phyloP scores from a whole-genome alignment of 2,797 vertebrate species.

The Siniperca scherzeri region DNA sequence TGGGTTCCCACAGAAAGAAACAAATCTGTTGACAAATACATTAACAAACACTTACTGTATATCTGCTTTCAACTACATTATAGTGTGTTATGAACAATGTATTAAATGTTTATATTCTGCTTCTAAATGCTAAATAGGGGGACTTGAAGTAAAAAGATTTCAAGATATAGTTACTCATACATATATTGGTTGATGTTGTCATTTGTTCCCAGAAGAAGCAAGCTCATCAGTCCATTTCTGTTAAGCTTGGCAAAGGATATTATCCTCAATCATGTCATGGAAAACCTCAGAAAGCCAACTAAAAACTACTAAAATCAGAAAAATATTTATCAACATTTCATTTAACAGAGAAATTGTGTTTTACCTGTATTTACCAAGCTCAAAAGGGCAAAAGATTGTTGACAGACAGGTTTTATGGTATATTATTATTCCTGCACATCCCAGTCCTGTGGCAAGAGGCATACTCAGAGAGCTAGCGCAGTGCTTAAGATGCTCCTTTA shows the following conservation, averaged over 20 bases:
- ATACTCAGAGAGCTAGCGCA: constrained; percentile 80
- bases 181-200: neutral
- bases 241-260: constrained; percentile 72
- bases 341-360: neutral
- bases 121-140: neutral
- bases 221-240: constrained; percentile 81
- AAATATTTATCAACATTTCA: neutral
- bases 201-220: constrained; percentile 31
- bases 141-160: neutral
- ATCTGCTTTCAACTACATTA: neutral
- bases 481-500: constrained; percentile 81
- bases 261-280: constrained; percentile 67
- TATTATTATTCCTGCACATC: constrained; percentile 79
- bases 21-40: neutral
- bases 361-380: neutral
- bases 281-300: neutral
- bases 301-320: neutral
- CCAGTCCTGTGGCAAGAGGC: constrained; percentile 83
- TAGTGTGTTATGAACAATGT: neutral
- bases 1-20: neutral
- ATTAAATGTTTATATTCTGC: neutral
- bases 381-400: neutral
- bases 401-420: neutral
- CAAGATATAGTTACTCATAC: neutral
- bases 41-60: neutral